Conservation (phyloP, 2,888 invertebrate genomes). For the Arge pagana region DNA sequence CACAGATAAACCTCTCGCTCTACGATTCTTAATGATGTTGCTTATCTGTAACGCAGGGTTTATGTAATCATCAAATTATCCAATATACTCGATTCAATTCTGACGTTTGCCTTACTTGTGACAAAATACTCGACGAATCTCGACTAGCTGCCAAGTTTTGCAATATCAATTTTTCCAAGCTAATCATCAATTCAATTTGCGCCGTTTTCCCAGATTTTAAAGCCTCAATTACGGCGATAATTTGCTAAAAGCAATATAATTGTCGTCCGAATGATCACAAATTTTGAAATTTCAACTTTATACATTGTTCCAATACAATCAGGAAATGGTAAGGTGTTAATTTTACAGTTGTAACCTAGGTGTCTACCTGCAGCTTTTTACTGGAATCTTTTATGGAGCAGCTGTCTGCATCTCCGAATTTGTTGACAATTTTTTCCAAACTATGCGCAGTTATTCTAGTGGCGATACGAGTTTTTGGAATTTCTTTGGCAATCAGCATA, state of each 20-base stretch:
- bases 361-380: conserved; percentile 48
- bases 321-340: neutral
- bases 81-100: neutral
- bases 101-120: conserved; percentile 55
- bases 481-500: conserved; percentile 39
- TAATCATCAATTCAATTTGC: conserved; percentile 65
- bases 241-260: conserved; percentile 47
- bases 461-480: conserved; percentile 44
- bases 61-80: neutral
- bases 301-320: neutral
- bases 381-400: conserved; percentile 39
- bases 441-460: conserved; percentile 53
- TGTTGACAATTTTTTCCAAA: conserved; percentile 51
- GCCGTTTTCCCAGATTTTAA: conserved; percentile 63
- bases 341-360: neutral
- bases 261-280: neutral
- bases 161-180: conserved; percentile 67
- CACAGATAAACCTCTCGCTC: conserved; percentile 61
- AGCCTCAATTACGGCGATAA: conserved; percentile 63
- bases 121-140: conserved; percentile 64
- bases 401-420: conserved; percentile 42
- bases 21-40: conserved; percentile 63
- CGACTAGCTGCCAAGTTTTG: conserved; percentile 63
- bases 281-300: neutral
- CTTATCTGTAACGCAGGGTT: conserved; percentile 59